A percentile compares a stretch with the other conserved stretches of the same genome.
Conservation (phyloP, 2,888 invertebrate genomes). For the Disparrhopalites patrizii region DNA sequence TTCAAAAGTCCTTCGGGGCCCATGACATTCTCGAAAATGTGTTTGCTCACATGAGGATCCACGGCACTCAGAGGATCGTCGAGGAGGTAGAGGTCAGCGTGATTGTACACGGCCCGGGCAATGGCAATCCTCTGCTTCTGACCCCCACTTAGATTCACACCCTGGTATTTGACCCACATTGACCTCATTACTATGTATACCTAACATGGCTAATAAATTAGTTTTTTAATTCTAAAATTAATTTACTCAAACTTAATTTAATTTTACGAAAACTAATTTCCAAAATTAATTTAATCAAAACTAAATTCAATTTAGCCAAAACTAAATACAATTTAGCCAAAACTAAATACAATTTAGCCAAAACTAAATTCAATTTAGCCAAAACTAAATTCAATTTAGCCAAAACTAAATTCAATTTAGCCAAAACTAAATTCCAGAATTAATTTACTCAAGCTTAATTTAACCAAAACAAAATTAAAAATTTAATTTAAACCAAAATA, state of each 20-base stretch:
- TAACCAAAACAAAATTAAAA: not conserved
- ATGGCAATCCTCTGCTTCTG: constrained; percentile 56
- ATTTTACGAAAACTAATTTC: constrained; percentile 66
- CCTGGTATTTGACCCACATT: too few species aligned
- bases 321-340: too few species aligned
- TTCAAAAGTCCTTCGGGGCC: not conserved
- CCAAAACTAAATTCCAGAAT: too few species aligned
- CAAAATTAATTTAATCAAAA: constrained; percentile 62
- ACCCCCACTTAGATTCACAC: constrained; percentile 83
- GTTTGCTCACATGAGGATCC: not conserved
- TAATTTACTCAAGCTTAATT: too few species aligned
- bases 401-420: not conserved
- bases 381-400: not conserved
- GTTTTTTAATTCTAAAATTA: not conserved
- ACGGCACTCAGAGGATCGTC: not conserved
- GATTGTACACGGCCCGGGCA: not conserved
- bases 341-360: too few species aligned
- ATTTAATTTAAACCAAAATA: too few species aligned
- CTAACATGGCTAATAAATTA: not conserved
- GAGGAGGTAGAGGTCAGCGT: not conserved
- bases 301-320: too few species aligned
- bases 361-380: too few species aligned
- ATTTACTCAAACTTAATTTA: constrained; percentile 17
- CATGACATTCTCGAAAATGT: not conserved
- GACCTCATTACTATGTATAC: constrained; percentile 10